Percentiles rank a stretch among this genome's conserved stretches.
These are phyloP conservation scores for Amblyjoppa proteus DNA, from an alignment of 2,888 invertebrate genomes.

Conservation along the genomic window DNA sequence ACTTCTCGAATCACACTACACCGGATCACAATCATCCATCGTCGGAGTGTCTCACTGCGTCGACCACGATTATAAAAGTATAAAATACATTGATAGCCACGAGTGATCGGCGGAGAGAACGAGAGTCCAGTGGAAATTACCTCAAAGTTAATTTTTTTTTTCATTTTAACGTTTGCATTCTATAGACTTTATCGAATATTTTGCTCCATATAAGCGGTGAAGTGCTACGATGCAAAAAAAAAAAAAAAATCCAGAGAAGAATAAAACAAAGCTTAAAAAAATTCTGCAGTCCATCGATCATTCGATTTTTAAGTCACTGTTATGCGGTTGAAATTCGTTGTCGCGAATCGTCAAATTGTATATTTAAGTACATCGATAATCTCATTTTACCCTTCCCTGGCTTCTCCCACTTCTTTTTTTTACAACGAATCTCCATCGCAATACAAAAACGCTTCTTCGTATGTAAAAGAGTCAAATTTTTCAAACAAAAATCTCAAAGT, in stretches of 20 bases:
- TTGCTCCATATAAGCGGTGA: not conserved
- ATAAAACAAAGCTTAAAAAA: not conserved
- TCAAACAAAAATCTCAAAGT: no score
- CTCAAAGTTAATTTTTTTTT: not conserved
- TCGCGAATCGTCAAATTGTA: not conserved
- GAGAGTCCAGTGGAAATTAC: constrained; percentile 62
- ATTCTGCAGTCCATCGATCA: not conserved
- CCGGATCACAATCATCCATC: constrained; percentile 77
- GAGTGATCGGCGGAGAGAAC: constrained; percentile 47
- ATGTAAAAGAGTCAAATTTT: not conserved
- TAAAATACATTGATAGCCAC: constrained; percentile 80
- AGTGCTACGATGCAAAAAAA: not conserved
- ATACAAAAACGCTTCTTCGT: not conserved
- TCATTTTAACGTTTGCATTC: constrained; percentile 3
- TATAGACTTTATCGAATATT: not conserved
- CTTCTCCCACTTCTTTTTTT: not conserved
- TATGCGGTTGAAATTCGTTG: not conserved
- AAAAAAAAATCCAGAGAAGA: not conserved
- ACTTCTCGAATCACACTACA: constrained; percentile 74
- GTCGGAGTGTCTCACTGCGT: constrained; percentile 69
- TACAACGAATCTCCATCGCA: not conserved
- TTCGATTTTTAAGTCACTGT: constrained; percentile 8
- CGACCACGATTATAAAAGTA: constrained; percentile 83
- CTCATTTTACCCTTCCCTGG: not conserved
- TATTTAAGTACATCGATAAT: not conserved